These are phyloP conservation scores for Caenorhabditis zanzibari DNA, from an alignment of 2,888 invertebrate genomes.

Conservation along the genomic window DNA sequence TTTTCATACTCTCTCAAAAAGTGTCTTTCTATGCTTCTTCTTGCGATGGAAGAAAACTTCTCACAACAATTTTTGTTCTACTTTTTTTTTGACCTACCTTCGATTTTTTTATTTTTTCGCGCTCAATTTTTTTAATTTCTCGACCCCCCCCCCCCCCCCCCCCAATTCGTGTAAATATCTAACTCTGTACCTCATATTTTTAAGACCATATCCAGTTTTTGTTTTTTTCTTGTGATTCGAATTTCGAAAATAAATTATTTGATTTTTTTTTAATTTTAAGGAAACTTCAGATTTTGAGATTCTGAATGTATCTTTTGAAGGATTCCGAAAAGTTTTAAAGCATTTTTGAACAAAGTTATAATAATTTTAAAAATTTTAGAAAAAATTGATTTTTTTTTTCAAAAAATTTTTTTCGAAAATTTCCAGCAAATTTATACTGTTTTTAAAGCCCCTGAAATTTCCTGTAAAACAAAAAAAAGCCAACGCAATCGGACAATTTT, in stretches of 20 bases:
- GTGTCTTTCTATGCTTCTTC: slow-evolving; percentile 48
- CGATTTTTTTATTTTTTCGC: background rate
- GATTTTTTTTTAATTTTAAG: background rate
- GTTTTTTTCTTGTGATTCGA: background rate
- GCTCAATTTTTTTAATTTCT: background rate
- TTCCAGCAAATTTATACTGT: too few relatives aligned
- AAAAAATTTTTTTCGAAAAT: too few relatives aligned
- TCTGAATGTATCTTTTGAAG: background rate
- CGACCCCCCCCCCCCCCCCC: background rate
- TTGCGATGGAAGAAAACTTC: slow-evolving; percentile 63
- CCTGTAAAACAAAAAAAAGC: too few relatives aligned
- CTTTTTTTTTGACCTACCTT: slow-evolving; percentile 8
- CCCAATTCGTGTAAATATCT: slow-evolving; percentile 45
- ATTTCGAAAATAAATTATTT: background rate
- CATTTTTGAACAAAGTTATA: too few relatives aligned
- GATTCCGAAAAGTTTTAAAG: background rate
- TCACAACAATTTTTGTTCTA: too few relatives aligned
- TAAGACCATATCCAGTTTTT: too few relatives aligned
- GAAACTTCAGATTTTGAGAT: background rate
- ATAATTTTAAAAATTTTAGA: too few relatives aligned
- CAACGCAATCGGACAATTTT: too few relatives aligned
- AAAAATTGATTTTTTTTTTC: too few relatives aligned
- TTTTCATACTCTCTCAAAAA: background rate
- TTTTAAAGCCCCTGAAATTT: background rate
- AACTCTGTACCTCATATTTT: slow-evolving; percentile 36